Conservation (phyloP, 2,888 invertebrate species). For the Leucophora obtusa region DNA sequence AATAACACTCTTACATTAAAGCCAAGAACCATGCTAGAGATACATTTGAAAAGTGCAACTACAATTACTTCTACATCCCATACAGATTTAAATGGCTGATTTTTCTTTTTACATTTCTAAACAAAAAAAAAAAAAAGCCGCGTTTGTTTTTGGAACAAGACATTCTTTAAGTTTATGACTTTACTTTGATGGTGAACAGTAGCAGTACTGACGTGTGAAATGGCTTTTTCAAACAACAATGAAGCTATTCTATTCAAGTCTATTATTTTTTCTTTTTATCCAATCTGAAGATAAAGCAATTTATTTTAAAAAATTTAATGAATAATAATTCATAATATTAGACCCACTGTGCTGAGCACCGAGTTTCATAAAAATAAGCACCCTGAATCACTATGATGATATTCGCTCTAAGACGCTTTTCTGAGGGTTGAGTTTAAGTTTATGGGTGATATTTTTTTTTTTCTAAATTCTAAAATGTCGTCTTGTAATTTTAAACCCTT, state of each 20-base stretch:
- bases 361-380: conserved; percentile 32
- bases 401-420: conserved; percentile 40
- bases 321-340: conserved; percentile 56
- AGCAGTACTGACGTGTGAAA: conserved; percentile 50
- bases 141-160: conserved; percentile 42
- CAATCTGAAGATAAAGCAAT: conserved; percentile 31
- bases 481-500: conserved; percentile 60
- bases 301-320: conserved; percentile 48
- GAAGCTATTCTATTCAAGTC: conserved; percentile 38
- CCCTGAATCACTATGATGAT: conserved; percentile 33
- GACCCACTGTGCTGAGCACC: conserved; percentile 30
- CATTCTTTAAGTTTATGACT: conserved; percentile 55
- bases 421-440: conserved; percentile 55
- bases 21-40: not conserved
- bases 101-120: not conserved
- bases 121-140: conserved; percentile 14
- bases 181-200: conserved; percentile 31
- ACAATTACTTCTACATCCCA: not conserved
- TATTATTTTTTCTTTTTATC: conserved; percentile 21
- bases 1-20: conserved; percentile 44
- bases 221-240: conserved; percentile 53
- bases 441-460: conserved; percentile 37
- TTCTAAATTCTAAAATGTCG: conserved; percentile 16
- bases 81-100: not conserved
- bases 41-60: conserved; percentile 37